A percentile compares a stretch with the other conserved stretches of the same genome.
Evolutionary conservation across 2,888 invertebrate species (phyloP).

Genomic region (Harpagoxenus sublaevis): DNA sequence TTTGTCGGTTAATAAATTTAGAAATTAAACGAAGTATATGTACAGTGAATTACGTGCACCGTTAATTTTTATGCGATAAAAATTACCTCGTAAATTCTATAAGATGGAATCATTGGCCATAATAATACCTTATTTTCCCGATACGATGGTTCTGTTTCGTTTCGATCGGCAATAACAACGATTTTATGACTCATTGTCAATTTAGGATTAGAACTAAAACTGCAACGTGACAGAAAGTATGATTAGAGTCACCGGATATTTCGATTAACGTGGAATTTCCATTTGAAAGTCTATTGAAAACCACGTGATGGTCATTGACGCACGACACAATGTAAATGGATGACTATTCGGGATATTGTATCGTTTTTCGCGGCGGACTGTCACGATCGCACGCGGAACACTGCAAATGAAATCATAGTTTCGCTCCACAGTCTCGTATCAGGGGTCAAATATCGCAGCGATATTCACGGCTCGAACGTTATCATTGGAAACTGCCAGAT

Average conservation of each 20-base stretch:
- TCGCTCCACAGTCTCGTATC: constrained; percentile 5
- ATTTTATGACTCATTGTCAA: background rate
- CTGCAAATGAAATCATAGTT: constrained; percentile 56
- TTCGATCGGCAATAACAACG: background rate
- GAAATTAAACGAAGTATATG: constrained; percentile 9
- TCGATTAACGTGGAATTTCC: background rate
- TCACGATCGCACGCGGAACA: constrained; percentile 7
- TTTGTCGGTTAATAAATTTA: constrained; percentile 33
- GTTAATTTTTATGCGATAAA: constrained; percentile 7
- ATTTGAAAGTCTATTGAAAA: constrained; percentile 10
- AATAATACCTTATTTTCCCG: background rate
- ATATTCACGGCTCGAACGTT: constrained; percentile 42
- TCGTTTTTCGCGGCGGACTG: background rate
- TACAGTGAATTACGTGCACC: background rate
- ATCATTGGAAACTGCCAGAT: constrained; percentile 58
- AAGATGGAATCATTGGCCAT: background rate
- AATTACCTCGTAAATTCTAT: constrained; percentile 2
- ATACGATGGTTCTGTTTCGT: background rate
- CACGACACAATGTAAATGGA: background rate
- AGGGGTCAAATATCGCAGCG: constrained; percentile 36
- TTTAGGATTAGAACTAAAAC: background rate
- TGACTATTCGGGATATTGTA: background rate
- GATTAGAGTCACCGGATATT: background rate
- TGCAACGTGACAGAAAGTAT: background rate
- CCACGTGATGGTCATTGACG: too few relatives aligned